Evolutionary conservation across 1,140 invertebrate species (phyloP).

Genomic region (Lutraria rhynchaena): DNA sequence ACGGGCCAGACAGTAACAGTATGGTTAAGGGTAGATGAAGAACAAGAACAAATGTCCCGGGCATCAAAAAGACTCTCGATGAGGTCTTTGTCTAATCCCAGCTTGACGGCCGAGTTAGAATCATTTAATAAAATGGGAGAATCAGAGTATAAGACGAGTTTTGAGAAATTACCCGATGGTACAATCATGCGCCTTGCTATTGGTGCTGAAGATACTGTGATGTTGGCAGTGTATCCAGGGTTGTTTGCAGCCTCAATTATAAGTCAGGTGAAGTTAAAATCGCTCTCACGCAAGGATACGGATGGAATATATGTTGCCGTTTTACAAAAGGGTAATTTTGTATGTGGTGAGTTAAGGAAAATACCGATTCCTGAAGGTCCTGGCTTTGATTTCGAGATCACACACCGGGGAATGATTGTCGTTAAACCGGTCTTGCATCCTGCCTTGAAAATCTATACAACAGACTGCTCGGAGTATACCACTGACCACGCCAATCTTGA

Average conservation of each 20-base stretch:
- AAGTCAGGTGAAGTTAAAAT: conserved; percentile 50
- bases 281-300: conserved; percentile 43
- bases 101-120: conserved; percentile 31
- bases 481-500: conserved; percentile 27
- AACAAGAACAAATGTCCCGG: conserved; percentile 31
- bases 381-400: conserved; percentile 55
- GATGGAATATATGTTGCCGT: conserved; percentile 55
- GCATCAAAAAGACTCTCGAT: conserved; percentile 54
- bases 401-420: conserved; percentile 11
- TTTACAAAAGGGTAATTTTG: conserved; percentile 36
- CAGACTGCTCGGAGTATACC: neutral
- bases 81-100: conserved; percentile 40
- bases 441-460: conserved; percentile 34
- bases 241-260: conserved; percentile 50
- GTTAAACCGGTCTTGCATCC: conserved; percentile 25
- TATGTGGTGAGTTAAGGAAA: conserved; percentile 46
- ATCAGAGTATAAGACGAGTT: conserved; percentile 33
- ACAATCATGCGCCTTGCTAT: conserved; percentile 47
- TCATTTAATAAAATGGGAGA: conserved; percentile 49
- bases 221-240: conserved; percentile 53
- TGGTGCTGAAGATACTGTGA: conserved; percentile 42
- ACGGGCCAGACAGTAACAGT: conserved; percentile 53
- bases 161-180: conserved; percentile 52
- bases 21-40: conserved; percentile 46
- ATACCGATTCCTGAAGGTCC: conserved; percentile 56